These are phyloP conservation scores for Dendrocincla tyrannina DNA, from an alignment of 2,797 vertebrate genomes.

Conservation along the genomic window DNA sequence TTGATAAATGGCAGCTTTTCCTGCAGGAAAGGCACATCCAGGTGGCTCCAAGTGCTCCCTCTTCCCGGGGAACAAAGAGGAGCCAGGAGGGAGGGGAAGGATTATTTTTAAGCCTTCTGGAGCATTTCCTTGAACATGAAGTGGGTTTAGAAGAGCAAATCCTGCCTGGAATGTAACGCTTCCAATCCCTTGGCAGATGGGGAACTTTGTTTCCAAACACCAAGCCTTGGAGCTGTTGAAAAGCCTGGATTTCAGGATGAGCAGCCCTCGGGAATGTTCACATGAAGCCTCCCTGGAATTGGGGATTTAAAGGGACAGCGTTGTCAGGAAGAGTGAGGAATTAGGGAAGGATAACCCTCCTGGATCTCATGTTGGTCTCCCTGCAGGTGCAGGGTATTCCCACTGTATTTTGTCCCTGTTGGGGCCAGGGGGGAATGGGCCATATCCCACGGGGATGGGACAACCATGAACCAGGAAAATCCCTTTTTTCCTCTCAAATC, in stretches of 20 bases:
- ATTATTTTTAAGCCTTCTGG: background rate
- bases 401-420: too few species aligned
- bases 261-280: background rate
- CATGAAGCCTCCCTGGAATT: background rate
- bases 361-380: too few species aligned
- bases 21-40: background rate
- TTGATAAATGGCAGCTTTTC: constrained; percentile 1
- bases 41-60: background rate
- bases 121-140: background rate
- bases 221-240: background rate
- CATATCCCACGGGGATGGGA: too few species aligned
- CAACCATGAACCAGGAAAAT: background rate
- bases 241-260: background rate
- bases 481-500: background rate
- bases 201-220: constrained; percentile 39
- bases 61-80: background rate
- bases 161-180: background rate
- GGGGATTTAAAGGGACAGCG: background rate
- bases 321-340: background rate
- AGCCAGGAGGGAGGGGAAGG: background rate
- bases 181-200: constrained; percentile 18
- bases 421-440: too few species aligned
- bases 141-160: background rate
- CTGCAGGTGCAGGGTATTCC: too few species aligned
- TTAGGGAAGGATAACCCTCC: background rate